Evolutionary conservation across 2,888 invertebrate species (phyloP).

Genomic region (Phasia obesa): DNA sequence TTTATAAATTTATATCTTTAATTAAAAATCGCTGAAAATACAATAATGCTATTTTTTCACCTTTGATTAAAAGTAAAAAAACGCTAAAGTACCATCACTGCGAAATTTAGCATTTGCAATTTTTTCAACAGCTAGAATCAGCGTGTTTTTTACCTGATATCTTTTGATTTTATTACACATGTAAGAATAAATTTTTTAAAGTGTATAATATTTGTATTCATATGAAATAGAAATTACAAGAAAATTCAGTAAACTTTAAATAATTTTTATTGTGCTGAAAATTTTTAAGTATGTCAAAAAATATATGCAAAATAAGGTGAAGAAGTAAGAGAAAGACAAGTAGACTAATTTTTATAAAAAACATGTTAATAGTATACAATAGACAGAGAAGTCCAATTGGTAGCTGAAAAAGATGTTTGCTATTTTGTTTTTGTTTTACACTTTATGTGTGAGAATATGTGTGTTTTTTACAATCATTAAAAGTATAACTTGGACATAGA

Average conservation of each 20-base stretch:
- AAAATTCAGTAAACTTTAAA: background rate
- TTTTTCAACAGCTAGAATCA: constrained; percentile 46
- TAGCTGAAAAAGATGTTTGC: constrained; percentile 17
- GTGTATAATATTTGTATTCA: background rate
- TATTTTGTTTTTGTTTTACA: constrained; percentile 60
- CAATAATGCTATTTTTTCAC: too few relatives aligned
- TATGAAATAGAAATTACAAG: background rate
- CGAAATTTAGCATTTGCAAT: constrained; percentile 43
- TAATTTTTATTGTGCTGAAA: constrained; percentile 47
- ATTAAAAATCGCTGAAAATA: too few relatives aligned
- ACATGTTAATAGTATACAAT: background rate
- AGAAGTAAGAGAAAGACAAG: constrained; percentile 42
- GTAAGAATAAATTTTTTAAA: constrained; percentile 44
- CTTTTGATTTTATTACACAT: constrained; percentile 49
- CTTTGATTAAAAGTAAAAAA: background rate
- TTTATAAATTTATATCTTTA: too few relatives aligned
- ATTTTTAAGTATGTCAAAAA: constrained; percentile 64
- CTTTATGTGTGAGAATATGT: constrained; percentile 39
- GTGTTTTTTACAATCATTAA: constrained; percentile 56
- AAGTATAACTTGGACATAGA: constrained; percentile 36
- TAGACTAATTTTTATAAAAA: background rate
- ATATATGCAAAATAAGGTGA: constrained; percentile 63
- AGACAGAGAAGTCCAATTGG: constrained; percentile 51
- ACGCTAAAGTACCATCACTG: constrained; percentile 2
- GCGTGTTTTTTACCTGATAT: constrained; percentile 45